Evolutionary conservation across 2,113 vertebrate genomes (phyloP).

Genomic region (Apodemus speciosus): DNA sequence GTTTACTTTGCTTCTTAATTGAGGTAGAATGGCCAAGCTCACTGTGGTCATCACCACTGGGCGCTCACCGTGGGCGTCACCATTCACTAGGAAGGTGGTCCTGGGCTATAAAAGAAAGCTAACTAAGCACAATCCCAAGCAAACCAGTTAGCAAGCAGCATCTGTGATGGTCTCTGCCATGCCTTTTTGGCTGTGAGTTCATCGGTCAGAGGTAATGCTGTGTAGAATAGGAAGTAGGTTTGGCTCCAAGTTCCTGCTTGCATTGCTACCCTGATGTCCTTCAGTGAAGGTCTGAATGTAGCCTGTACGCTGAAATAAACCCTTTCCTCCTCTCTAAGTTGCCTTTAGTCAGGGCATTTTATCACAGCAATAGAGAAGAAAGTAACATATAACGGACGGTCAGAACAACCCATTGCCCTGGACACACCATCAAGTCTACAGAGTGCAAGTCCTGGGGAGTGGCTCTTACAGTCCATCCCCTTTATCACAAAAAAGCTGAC

Average conservation of each 20-base stretch:
- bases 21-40: too few species aligned
- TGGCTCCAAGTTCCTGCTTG: background rate
- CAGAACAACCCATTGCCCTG: fast-evolving
- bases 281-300: background rate
- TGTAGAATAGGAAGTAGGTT: background rate
- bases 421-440: background rate
- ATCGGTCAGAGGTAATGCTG: too few species aligned
- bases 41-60: too few species aligned
- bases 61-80: too few species aligned
- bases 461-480: background rate
- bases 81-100: background rate
- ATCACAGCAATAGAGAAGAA: background rate
- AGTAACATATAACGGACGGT: background rate
- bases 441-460: fast-evolving
- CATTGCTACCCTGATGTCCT: background rate
- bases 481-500: background rate
- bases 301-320: too few species aligned
- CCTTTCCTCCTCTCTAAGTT: background rate
- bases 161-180: background rate
- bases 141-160: background rate
- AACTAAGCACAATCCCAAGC: background rate
- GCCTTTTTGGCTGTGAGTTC: background rate
- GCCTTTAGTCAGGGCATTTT: background rate
- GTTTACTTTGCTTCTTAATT: too few species aligned
- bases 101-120: background rate